Conservation (phyloP, 2,797 vertebrate species). For the Phalanger gymnotis region DNA sequence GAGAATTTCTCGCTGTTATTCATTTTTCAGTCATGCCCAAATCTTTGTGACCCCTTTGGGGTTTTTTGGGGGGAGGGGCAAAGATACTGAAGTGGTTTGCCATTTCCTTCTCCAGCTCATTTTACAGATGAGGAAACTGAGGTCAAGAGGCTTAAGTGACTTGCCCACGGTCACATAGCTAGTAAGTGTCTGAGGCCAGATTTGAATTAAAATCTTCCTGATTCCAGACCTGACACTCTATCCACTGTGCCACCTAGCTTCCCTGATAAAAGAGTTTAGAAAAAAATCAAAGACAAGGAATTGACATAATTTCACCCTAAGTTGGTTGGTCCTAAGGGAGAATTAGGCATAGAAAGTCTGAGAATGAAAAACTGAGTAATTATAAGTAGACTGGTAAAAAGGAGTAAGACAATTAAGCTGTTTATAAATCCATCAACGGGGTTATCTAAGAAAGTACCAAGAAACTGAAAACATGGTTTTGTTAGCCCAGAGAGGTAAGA, state of each 20-base stretch:
- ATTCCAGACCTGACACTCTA: neutral
- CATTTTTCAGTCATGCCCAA: neutral
- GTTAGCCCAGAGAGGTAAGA: neutral
- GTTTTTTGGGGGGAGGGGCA: neutral
- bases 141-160: neutral
- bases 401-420: neutral
- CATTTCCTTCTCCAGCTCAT: neutral
- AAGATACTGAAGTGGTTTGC: neutral
- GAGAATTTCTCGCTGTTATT: neutral
- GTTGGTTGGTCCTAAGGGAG: neutral
- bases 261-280: neutral
- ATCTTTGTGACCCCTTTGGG: neutral
- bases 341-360: neutral
- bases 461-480: conserved; percentile 17
- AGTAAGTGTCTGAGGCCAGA: neutral
- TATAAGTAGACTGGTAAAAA: neutral
- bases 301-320: neutral
- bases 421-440: neutral
- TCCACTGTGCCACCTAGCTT: neutral
- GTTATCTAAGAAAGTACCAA: neutral
- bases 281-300: neutral
- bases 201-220: neutral
- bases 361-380: neutral
- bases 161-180: no score
- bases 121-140: neutral